A percentile compares a stretch with the other conserved stretches of the same genome.
phyloP scores from a whole-genome alignment of 1,140 invertebrate genomes.

The Heliconius nattereri region DNA sequence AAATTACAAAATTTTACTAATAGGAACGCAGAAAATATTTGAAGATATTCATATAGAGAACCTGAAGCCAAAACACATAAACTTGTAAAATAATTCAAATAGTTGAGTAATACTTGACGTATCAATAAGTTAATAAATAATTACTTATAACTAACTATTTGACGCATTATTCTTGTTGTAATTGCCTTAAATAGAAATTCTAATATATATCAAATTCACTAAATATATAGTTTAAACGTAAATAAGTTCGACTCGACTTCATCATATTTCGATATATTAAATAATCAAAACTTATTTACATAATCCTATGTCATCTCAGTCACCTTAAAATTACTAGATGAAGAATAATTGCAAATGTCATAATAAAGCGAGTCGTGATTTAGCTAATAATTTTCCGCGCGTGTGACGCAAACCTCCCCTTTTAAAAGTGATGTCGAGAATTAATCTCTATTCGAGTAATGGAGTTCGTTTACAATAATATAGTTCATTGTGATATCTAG shows the following conservation, averaged over 20 bases:
- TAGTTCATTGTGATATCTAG: constrained; percentile 48
- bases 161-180: too few relatives aligned
- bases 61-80: too few relatives aligned
- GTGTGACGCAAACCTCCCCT: constrained; percentile 39
- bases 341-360: constrained; percentile 27
- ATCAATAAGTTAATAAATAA: too few relatives aligned
- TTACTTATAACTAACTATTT: too few relatives aligned
- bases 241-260: not conserved
- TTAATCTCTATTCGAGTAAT: constrained; percentile 41
- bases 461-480: constrained; percentile 48
- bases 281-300: not conserved
- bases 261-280: not conserved
- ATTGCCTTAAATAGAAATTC: not conserved
- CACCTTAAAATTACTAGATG: constrained; percentile 7
- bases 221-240: not conserved
- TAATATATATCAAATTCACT: not conserved
- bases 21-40: too few relatives aligned
- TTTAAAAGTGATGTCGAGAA: constrained; percentile 41
- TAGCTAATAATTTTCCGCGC: constrained; percentile 36
- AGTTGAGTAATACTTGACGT: too few relatives aligned
- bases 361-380: constrained; percentile 41
- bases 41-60: too few relatives aligned
- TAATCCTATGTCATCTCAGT: constrained; percentile 8
- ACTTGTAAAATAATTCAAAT: too few relatives aligned
- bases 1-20: too few relatives aligned